phyloP scores from a whole-genome alignment of 2,888 invertebrate genomes.

The Isotomurus palustris region DNA sequence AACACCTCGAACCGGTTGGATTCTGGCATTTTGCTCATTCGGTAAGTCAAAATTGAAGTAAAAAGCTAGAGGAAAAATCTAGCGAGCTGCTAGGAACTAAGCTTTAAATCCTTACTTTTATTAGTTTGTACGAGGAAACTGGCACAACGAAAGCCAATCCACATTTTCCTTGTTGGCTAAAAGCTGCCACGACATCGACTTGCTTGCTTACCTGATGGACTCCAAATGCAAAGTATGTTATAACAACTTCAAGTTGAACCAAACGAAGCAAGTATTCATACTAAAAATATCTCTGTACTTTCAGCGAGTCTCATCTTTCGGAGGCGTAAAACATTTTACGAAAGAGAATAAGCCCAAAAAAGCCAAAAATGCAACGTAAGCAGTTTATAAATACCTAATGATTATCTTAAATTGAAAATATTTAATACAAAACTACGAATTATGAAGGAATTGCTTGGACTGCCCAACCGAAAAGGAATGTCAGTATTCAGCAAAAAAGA shows the following conservation, averaged over 20 bases:
- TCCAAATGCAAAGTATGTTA: constrained; percentile 37
- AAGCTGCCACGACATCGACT: constrained; percentile 53
- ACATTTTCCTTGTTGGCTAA: constrained; percentile 51
- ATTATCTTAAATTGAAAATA: background rate
- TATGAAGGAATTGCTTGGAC: constrained; percentile 49
- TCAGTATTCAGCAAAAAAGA: constrained; percentile 52
- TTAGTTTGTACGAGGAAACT: constrained; percentile 50
- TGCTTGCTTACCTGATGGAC: constrained; percentile 51
- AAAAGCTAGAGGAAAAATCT: background rate
- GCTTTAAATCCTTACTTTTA: background rate
- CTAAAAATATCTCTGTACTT: too few species aligned
- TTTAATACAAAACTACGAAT: background rate
- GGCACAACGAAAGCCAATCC: constrained; percentile 50
- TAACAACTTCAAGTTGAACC: background rate
- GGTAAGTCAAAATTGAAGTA: constrained; percentile 20
- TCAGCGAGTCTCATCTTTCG: constrained; percentile 44
- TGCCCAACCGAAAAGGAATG: constrained; percentile 50
- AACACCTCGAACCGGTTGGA: constrained; percentile 52
- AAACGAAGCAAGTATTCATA: background rate
- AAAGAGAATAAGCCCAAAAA: constrained; percentile 50
- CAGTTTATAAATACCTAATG: background rate
- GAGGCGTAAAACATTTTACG: constrained; percentile 46
- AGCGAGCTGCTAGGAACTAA: background rate
- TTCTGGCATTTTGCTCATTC: constrained; percentile 53
- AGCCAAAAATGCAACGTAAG: constrained; percentile 45